Evolutionary conservation across 2,797 vertebrate species (phyloP).

Genomic region (Catharus ustulatus): DNA sequence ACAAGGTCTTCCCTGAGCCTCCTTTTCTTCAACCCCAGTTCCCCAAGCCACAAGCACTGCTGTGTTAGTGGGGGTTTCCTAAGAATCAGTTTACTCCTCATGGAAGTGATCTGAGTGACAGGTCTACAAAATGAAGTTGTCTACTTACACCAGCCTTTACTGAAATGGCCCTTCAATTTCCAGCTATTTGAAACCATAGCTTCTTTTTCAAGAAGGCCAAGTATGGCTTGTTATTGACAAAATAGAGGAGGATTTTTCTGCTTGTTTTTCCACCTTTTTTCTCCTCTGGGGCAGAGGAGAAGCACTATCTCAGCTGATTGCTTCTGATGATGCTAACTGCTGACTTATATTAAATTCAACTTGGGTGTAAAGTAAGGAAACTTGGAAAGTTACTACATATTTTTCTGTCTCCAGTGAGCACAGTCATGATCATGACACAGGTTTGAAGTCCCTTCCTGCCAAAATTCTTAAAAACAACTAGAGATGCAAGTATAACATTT

Average conservation of each 20-base stretch:
- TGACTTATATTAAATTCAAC: background rate
- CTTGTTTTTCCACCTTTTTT: background rate
- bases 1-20: background rate
- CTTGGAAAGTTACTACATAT: background rate
- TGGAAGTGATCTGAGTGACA: background rate
- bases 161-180: constrained; percentile 35
- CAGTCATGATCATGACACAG: background rate
- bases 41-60: background rate
- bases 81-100: background rate
- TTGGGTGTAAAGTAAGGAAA: background rate
- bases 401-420: background rate
- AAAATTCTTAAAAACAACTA: background rate
- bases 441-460: background rate
- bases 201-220: background rate
- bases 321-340: background rate
- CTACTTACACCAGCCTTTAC: constrained; percentile 9
- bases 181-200: constrained; percentile 12
- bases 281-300: background rate
- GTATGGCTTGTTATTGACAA: constrained; percentile 3
- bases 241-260: background rate
- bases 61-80: background rate
- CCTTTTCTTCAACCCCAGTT: background rate
- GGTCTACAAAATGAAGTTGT: constrained; percentile 22
- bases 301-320: background rate
- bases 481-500: background rate